These are phyloP conservation scores for Narcine bancroftii DNA, from an alignment of 2,113 vertebrate species.

Conservation along the genomic window DNA sequence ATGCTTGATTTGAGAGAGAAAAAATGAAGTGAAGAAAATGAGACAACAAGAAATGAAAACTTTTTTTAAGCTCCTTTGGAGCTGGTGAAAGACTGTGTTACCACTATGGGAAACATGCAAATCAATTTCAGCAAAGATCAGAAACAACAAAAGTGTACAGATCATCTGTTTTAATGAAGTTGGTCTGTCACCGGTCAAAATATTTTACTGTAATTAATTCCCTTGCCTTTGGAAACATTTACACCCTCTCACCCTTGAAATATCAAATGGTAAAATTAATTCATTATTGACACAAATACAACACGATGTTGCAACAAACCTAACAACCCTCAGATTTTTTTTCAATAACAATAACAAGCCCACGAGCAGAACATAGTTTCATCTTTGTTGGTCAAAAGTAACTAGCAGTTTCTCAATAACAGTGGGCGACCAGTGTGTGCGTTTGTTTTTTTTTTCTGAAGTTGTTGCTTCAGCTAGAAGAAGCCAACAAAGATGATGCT, in stretches of 20 bases:
- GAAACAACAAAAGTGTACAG: neutral
- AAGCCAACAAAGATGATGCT: neutral
- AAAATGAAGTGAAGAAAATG: neutral
- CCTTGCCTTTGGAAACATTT: neutral
- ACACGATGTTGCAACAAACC: neutral
- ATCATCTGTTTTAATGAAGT: neutral
- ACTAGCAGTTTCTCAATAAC: neutral
- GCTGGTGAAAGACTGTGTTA: neutral
- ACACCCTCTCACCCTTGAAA: neutral
- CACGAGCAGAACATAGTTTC: no score
- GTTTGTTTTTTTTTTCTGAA: neutral
- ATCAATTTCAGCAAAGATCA: neutral
- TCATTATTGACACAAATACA: neutral
- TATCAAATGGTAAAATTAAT: neutral
- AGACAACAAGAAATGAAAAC: neutral
- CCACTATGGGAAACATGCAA: neutral
- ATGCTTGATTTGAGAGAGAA: no score
- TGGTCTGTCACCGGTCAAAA: neutral
- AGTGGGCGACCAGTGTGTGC: neutral
- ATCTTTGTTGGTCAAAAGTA: neutral
- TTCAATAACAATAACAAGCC: neutral
- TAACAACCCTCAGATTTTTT: neutral
- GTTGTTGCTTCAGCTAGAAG: neutral
- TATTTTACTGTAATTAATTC: neutral
- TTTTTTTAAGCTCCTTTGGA: neutral